phyloP scores from a whole-genome alignment of 2,113 vertebrate species.

The Perca flavescens region DNA sequence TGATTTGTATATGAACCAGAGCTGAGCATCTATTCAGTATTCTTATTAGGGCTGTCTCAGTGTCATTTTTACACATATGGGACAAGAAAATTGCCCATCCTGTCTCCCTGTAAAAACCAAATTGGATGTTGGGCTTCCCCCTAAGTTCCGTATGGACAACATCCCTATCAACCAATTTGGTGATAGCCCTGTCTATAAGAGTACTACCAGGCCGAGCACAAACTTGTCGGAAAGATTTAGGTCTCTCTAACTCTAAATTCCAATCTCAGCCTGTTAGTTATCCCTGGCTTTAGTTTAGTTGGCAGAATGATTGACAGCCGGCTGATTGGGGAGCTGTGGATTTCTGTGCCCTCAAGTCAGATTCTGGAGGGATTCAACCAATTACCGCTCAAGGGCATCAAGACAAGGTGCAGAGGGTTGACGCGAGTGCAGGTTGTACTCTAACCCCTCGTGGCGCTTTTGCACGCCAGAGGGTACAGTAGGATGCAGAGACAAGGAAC shows the following conservation, averaged over 20 bases:
- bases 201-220: conserved; percentile 69
- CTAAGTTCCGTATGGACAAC: conserved; percentile 53
- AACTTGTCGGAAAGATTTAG: conserved; percentile 77
- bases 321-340: conserved; percentile 78
- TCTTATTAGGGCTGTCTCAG: not conserved
- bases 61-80: conserved; percentile 52
- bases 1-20: not conserved
- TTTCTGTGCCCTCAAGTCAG: conserved; percentile 78
- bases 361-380: conserved; percentile 80
- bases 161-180: conserved; percentile 68
- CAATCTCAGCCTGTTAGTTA: conserved; percentile 77
- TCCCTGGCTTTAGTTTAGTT: conserved; percentile 75
- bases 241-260: conserved; percentile 76
- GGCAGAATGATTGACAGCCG: conserved; percentile 78
- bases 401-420: conserved; percentile 73
- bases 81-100: conserved; percentile 51
- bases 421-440: conserved; percentile 63
- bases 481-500: conserved; percentile 49
- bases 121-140: conserved; percentile 60
- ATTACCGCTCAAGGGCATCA: conserved; percentile 82
- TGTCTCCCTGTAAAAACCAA: conserved; percentile 42
- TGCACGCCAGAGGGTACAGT: conserved; percentile 61
- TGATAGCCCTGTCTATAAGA: conserved; percentile 57
- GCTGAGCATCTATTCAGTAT: conserved; percentile 23
- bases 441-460: conserved; percentile 55